phyloP scores from a whole-genome alignment of 2,113 vertebrate genomes.

The Melanostigma gelatinosum region DNA sequence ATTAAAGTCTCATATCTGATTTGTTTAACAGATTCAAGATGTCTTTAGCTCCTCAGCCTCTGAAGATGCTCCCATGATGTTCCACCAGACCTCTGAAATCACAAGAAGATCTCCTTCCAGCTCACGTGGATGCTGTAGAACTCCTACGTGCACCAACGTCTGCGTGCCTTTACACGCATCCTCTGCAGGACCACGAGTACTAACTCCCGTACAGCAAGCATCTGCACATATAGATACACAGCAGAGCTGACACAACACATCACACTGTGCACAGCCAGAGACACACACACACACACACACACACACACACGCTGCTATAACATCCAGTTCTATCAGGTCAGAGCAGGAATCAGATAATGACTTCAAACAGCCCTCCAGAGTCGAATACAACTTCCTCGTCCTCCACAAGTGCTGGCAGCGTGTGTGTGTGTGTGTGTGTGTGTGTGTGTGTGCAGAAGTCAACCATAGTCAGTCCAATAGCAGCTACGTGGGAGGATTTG shows the following conservation, averaged over 20 bases:
- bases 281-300: slow-evolving; percentile 20
- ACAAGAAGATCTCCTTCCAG: neutral
- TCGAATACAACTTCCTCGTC: slow-evolving; percentile 59
- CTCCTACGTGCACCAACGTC: neutral
- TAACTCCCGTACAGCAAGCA: neutral
- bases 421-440: neutral
- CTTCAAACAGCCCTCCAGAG: slow-evolving; percentile 66
- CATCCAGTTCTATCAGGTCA: slow-evolving; percentile 60
- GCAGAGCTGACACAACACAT: slow-evolving; percentile 33
- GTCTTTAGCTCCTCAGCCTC: too few species aligned
- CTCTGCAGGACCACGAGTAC: neutral
- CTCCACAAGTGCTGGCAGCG: slow-evolving; percentile 37
- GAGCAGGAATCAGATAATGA: slow-evolving; percentile 69
- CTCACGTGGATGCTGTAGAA: neutral
- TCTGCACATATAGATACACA: slow-evolving; percentile 7
- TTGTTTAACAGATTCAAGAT: too few species aligned
- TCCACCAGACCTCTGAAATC: too few species aligned
- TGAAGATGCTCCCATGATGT: too few species aligned
- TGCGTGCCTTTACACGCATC: neutral
- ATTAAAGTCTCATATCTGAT: too few species aligned
- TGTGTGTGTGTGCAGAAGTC: neutral
- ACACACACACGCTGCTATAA: slow-evolving; percentile 17
- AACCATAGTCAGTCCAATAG: neutral
- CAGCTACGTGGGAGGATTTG: slow-evolving; percentile 38
- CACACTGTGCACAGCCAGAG: neutral